Base-by-base conservation (phyloP, 2,888 invertebrate species). In the Drosophila mercatorum region DNA sequence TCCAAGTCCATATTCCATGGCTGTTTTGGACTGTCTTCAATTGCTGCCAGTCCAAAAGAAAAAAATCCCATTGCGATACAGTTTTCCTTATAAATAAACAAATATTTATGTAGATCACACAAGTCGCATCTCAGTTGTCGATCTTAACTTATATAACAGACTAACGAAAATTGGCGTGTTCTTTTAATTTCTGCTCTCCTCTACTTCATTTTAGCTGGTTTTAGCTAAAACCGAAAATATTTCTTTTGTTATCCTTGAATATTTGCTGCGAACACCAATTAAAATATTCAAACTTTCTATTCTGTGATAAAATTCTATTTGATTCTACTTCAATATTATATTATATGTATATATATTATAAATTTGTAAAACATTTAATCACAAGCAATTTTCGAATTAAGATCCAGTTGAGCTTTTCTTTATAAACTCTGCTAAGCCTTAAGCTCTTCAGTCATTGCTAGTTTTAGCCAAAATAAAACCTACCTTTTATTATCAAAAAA, bases 11-110 rank as follows among this genome's bases (percentile, higher is more conserved):
- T 38, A 38, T 38, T 14, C 8, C 36, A 8, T 0, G 8, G 4
- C 38, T 26, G 4, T 41, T 55, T 40, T 41, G 55, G 55, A 28
- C n/a, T n/a, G 41, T 28, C 40, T n/a, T 11, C 38, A 26, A 55
- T 40, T 55, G 11, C 34, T 22, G 11, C 14, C 14, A 11, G 43
- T 40, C 64, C 52, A 59, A 47, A 66, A 46, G 56, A 62, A 34
- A 59, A 59, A 51, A 17, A 14, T 0, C 3, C 22, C 10, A 41
- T 14, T 34, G 14, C 11, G n/a, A 17, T 46, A 12, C n/a, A 11
- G 34, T 40, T 66, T 40, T 26, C 31, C 55, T 38, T 55, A 66
- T 17, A 46, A 40, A 66, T 34, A 7, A 26, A 22, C 34, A 4
- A 34, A 38, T 5, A 7, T 22, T 36, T 38, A 43, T 26, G 11